Evolutionary conservation across 1,140 invertebrate genomes (phyloP), one percentile per base, ranked within the genome.

Genomic region (Marisa cornuarietis): DNA sequence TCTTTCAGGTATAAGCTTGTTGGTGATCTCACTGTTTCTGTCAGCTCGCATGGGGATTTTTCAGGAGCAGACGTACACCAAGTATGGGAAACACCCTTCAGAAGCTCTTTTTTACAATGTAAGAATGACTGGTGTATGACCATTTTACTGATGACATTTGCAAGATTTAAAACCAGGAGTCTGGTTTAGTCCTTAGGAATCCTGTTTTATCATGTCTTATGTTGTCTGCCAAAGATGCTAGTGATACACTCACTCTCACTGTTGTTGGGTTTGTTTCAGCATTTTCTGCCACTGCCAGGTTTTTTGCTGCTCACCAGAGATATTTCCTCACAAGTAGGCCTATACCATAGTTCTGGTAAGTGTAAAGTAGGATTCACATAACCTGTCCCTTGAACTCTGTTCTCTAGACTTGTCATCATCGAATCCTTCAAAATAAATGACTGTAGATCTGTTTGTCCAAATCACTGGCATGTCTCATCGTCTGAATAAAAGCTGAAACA

Each of bases 31-130:
- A 0, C 91, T 99, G 58, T 95, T 99, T 81, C 92, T 98, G 78
- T 99, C 98, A 1, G 97, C 98, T 11, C 92, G 95, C 80, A 97
- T 99, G 95, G 98, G 98, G 6, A 96, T 99, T 81, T 98, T 96
- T 90, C 98, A 99, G 92, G 98, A 99, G 92, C 93, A 93, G 14
- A 91, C 99, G 9, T 97, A 97, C 88, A 92, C 92, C 79, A 94
- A 94, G 79, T 95, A 95, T 91, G 98, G 98, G 74, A 99, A 99
- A 92, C 95, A 98, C 93, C 96, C 98, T 0, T 93, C 94, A 83
- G 98, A 99, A 92, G 96, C 98, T 22, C 91, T 99, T 18, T 99
- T 95, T 91, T 99, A 96, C 88, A 98, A 96, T 82, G 94, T 94
- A 89, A 91, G 91, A 88, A 58, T 26, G 0, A 7, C 24, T 16